Conservation (phyloP, 2,113 vertebrate genomes). For the Bungarus multicinctus region DNA sequence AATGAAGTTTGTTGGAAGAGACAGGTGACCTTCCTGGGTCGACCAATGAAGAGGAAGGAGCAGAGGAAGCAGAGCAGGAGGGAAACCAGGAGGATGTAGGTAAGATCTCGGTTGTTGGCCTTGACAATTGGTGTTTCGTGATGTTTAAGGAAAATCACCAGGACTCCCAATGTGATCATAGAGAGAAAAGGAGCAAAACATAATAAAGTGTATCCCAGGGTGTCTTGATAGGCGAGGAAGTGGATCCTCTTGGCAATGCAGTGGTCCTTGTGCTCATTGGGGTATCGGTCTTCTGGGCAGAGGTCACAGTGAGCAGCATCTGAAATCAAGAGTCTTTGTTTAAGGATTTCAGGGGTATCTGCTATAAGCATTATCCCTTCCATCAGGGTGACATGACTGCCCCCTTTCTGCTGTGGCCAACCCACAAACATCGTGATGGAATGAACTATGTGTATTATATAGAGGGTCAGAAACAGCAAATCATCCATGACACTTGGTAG, state of each 20-base stretch:
- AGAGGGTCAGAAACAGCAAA: too few relatives aligned
- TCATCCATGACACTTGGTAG: too few relatives aligned
- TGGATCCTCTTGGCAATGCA: too few relatives aligned
- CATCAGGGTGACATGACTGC: background rate
- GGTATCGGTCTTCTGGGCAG: too few relatives aligned
- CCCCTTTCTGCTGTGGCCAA: background rate
- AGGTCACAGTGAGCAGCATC: too few relatives aligned
- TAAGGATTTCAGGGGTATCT: background rate
- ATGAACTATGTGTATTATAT: too few relatives aligned
- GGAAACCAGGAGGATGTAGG: background rate
- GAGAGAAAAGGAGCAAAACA: background rate
- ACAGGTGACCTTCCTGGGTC: background rate
- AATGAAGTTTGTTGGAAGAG: background rate
- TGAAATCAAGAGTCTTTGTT: background rate
- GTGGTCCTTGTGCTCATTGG: too few relatives aligned
- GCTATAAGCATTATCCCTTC: background rate
- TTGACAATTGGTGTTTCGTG: background rate
- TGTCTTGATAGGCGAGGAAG: background rate
- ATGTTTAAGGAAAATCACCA: background rate
- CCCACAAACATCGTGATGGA: too few relatives aligned
- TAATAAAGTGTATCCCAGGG: background rate
- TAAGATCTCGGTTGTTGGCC: background rate
- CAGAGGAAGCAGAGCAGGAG: background rate
- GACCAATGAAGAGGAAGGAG: background rate
- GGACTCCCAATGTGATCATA: background rate